phyloP scores from a whole-genome alignment of 92 coral and sea anemone species.

The Epizoanthus illoricatus region DNA sequence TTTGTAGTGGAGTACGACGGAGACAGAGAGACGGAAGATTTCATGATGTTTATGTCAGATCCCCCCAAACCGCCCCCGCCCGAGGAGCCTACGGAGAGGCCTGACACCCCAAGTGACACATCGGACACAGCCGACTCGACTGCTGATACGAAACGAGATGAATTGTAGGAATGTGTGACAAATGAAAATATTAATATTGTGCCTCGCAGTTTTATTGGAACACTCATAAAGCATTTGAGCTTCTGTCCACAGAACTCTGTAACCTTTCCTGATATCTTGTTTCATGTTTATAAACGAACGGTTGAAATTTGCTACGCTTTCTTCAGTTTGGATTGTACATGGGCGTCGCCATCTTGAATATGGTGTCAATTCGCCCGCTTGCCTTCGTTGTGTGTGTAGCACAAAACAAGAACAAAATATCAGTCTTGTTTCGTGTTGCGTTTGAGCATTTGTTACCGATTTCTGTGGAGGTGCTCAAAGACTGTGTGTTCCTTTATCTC shows the following conservation, averaged over 20 bases:
- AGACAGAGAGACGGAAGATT: constrained; percentile 73
- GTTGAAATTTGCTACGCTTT: background rate
- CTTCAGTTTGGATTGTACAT: background rate
- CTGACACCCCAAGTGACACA: background rate
- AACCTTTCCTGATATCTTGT: background rate
- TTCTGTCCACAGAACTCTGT: background rate
- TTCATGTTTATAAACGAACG: background rate
- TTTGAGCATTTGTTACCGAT: too few relatives aligned
- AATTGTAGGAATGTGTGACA: constrained; percentile 30
- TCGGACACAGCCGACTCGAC: background rate
- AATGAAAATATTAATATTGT: background rate
- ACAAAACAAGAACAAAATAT: background rate
- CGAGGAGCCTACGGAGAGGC: constrained; percentile 27
- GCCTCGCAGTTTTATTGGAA: background rate
- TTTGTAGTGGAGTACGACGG: constrained; percentile 98
- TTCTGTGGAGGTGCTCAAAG: background rate
- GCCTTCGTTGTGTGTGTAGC: background rate
- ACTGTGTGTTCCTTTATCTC: background rate
- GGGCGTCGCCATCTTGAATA: background rate
- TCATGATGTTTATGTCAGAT: constrained; percentile 69
- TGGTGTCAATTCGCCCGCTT: background rate
- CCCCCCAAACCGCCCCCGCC: constrained; percentile 76
- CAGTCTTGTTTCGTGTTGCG: too few relatives aligned
- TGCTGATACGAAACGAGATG: constrained; percentile 45
- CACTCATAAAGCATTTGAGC: background rate